Evolutionary conservation across 1,140 invertebrate species (phyloP), one percentile per base, ranked within the genome.

Genomic region (Palaemon carinicauda): DNA sequence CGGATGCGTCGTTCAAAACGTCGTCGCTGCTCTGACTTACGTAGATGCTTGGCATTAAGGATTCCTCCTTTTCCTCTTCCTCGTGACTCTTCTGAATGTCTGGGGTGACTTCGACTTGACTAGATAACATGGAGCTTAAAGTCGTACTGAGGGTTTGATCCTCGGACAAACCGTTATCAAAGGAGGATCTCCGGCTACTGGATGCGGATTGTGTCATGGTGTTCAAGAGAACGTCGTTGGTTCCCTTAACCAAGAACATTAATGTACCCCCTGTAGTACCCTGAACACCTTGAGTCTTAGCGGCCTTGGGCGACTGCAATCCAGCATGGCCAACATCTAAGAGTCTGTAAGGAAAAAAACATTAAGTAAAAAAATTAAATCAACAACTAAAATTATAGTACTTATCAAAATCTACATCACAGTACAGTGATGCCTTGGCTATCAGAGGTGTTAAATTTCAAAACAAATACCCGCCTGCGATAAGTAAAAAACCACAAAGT

Each of bases 271-370:
- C 60, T 17, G 15, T 12, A 15, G 19, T 24, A 9, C 56, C 24
- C 52, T 80, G 78, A 15, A 17, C 15, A 3, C 53, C n/a, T 24
- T 7, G 73, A 7, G 17, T 1, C 41, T 41, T 5, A 41, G 41
- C 41, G 1, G 7, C n/a, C 17, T 24, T 69, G 33, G 75, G 31
- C 3, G 15, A 27, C 50, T 86, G 84, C 14, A 86, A 54, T 1
- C 84, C 84, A 33, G 77, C 84, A 80, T 86, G 84, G 31, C 84
- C 84, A 31, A 73, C 78, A 50, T 86, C 84, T 33, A 80, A 10
- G 12, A 86, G 65, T 52, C 84, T 86, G 65, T 3, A 29, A 52
- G 14, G 19, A 69, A 81, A 69, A 14, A n/a, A n/a, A n/a, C n/a
- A n/a, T n/a, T n/a, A n/a, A n/a, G n/a, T n/a, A n/a, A n/a, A n/a